Base-by-base conservation (phyloP, 2,113 vertebrate species). In the Brachyistius frenatus region DNA sequence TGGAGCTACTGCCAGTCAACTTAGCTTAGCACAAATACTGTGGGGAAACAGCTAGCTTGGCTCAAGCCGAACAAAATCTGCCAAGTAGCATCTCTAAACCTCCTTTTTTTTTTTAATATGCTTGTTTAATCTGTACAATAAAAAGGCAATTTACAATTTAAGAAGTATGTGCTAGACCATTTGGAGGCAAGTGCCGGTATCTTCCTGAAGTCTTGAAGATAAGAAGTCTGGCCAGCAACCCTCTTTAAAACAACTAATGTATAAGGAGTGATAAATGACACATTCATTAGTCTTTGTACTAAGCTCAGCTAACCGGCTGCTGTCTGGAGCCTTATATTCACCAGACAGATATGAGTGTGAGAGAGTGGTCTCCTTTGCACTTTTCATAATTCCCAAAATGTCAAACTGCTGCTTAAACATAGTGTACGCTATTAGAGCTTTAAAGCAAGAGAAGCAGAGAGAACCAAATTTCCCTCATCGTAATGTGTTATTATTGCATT, bases 371-470 rank as follows among this genome's bases (percentile, higher is more conserved):
- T 44, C 41, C 2, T 2, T 44, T 11, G 4, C 2, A 6, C 5
- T 50, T 50, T 16, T 16, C 15, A 50, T 1, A 32, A 39, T 47
- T 7, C 31, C 15, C 7, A 16, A 61, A 55, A 50, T 50, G 31
- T 44, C 33, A 6, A 33, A 50, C 11, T 6, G 23, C 23, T 23
- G 23, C 23, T 56, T 47, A 47, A 41, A 44, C 2, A 35, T 10
- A 35, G 11, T 41, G 3, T 52, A 39, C 39, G 13, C 36, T 3
- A 0, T 74, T 35, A 35, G 6, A 41, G 46, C 49, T 66, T 72
- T 13, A 36, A 41, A 66, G 47, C 37, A 49, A 31, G 49, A 57
- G 10, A 68, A 57, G 32, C 56, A 11, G 46, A 79, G 9, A 55
- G 9, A 1, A 4, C 9, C 10, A 32, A 1, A 7, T 49, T 63